phyloP scores from a whole-genome alignment of 2,888 invertebrate species.

The Spatulosminthurus flaviceps region DNA sequence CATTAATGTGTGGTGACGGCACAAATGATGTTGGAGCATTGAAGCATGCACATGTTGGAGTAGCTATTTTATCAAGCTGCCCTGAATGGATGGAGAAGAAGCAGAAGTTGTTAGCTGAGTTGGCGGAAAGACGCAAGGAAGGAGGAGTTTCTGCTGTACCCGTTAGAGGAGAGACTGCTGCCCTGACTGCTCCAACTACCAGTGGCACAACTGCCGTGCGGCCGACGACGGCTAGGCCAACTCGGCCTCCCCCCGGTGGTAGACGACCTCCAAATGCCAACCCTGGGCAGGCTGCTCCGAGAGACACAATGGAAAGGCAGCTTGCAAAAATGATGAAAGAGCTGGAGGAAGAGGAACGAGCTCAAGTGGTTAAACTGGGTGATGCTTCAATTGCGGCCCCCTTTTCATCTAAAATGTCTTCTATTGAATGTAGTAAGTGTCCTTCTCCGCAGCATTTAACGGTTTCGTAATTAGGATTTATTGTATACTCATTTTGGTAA shows the following conservation, averaged over 20 bases:
- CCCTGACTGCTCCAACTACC: background rate
- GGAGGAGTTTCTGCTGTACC: background rate
- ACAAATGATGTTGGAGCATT: constrained; percentile 99
- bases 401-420: constrained; percentile 96
- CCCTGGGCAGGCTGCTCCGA: background rate
- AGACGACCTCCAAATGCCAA: background rate
- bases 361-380: constrained; percentile 91
- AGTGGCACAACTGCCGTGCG: background rate
- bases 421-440: constrained; percentile 90
- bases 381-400: constrained; percentile 99
- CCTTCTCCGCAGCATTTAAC: too few relatives aligned
- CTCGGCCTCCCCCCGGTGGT: background rate
- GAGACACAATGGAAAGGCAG: constrained; percentile 66
- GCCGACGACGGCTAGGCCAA: background rate
- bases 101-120: constrained; percentile 58
- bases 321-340: constrained; percentile 81
- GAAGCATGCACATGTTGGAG: constrained; percentile 94
- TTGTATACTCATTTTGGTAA: too few relatives aligned
- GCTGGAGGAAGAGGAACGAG: constrained; percentile 85
- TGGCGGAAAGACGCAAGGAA: constrained; percentile 48
- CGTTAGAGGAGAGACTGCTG: constrained; percentile 3
- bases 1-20: constrained; percentile 99
- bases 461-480: too few relatives aligned
- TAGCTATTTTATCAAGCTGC: constrained; percentile 62
- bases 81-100: constrained; percentile 63